Evolutionary conservation across 2,888 invertebrate species (phyloP), one percentile per base, ranked within the genome.

Genomic region (Phengaris alcon): DNA sequence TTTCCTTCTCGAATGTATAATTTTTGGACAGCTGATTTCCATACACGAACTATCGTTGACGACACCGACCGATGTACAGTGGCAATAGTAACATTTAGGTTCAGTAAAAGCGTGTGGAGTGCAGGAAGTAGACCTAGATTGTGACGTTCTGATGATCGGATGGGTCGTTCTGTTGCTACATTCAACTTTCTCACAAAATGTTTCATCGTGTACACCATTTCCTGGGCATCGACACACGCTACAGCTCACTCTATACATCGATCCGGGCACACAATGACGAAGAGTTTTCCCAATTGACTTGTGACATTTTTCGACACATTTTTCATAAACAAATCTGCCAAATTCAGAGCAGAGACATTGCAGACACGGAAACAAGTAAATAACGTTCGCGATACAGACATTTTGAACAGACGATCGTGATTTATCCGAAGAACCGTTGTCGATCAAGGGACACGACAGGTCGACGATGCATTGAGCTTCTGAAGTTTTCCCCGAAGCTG

Each of bases 311-410:
- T 90, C 87, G 0, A 86, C 80, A 76, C 93, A 93, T 80, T 88
- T 88, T n/a, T 83, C 85, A 0, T 82, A 75, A 52, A 82, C 76
- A 74, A 93, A 90, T n/a, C 81, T 77, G 0, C 93, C 91, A 3
- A 83, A 81, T 52, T 90, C 87, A 2, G 90, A 86, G 76, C 93
- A 93, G 55, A 87, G 76, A 78, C 93, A 93, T 75, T 89, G 88
- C 0, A 90, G 81, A 74, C 93, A 93, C 2, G 84, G 85, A 64
- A 90, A 91, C 44, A 91, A 77, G 73, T 92, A 91, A 85, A 90
- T 88, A 0, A 91, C 90, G 75, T 89, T 90, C 2, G 92, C 91
- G 76, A 92, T 86, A 74, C 93, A 93, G 6, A 84, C 85, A 15
- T 84, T 85, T 13, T 83, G 81, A n/a, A 82, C 80, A 0, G 82